Conservation (phyloP, 2,797 vertebrate species). For the Mionectes olivaceus region DNA sequence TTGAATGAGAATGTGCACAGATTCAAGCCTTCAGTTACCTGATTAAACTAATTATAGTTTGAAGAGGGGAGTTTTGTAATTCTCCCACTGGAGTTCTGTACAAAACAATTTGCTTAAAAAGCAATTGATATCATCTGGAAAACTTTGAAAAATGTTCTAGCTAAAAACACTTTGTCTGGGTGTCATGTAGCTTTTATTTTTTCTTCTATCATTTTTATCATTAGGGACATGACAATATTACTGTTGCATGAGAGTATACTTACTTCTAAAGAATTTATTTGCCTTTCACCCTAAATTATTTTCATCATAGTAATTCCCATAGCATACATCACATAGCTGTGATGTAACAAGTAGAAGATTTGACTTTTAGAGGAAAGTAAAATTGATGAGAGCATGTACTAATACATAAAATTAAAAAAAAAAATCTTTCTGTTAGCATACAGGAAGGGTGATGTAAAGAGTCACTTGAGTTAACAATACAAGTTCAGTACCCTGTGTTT, state of each 20-base stretch:
- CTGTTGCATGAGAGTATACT: conserved; percentile 49
- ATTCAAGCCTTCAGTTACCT: conserved; percentile 41
- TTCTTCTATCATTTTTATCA: conserved; percentile 76
- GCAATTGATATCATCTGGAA: conserved; percentile 70
- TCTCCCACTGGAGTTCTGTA: conserved; percentile 66
- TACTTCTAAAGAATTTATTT: conserved; percentile 62
- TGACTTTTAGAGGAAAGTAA: conserved; percentile 6
- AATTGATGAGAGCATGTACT: neutral
- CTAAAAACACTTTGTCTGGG: conserved; percentile 75
- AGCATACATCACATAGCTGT: neutral
- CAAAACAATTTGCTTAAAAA: conserved; percentile 72
- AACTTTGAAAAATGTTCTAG: conserved; percentile 77
- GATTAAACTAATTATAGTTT: conserved; percentile 69
- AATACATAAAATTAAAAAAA: neutral
- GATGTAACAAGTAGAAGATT: neutral
- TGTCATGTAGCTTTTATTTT: conserved; percentile 73
- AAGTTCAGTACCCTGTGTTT: neutral
- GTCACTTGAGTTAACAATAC: neutral
- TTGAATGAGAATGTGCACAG: conserved; percentile 26
- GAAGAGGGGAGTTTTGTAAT: conserved; percentile 56
- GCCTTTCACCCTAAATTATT: conserved; percentile 54
- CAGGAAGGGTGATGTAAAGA: neutral
- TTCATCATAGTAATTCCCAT: neutral
- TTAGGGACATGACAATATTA: conserved; percentile 66
- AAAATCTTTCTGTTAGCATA: neutral